These are phyloP conservation scores for Monoplex corrugatus DNA, from an alignment of 2,888 invertebrate species.

Conservation along the genomic window DNA sequence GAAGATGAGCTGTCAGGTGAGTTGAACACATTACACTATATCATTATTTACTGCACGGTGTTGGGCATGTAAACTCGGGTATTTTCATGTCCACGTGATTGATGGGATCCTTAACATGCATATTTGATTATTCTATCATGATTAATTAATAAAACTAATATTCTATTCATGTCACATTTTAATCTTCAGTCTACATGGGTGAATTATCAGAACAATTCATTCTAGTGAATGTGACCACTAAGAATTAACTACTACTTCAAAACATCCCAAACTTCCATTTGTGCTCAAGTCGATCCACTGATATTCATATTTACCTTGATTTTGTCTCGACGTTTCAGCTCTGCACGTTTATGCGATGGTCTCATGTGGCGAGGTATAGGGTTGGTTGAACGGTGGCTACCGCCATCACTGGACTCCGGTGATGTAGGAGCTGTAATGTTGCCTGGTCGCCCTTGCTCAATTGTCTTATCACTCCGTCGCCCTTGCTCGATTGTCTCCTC, in stretches of 20 bases:
- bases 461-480: not conserved
- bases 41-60: too few species aligned
- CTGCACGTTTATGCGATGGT: slow-evolving; percentile 59
- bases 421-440: not conserved
- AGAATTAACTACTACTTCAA: too few species aligned
- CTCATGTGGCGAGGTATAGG: slow-evolving; percentile 58
- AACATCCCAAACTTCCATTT: not conserved
- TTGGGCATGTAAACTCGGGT: too few species aligned
- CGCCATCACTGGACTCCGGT: slow-evolving; percentile 35
- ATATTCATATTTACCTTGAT: slow-evolving; percentile 56
- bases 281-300: not conserved
- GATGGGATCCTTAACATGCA: too few species aligned
- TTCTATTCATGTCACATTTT: not conserved
- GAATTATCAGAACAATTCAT: not conserved
- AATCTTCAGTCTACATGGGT: not conserved
- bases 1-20: too few species aligned
- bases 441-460: not conserved
- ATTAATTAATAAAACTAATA: not conserved
- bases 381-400: not conserved
- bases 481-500: not conserved
- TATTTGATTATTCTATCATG: not conserved
- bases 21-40: too few species aligned
- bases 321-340: slow-evolving; percentile 59
- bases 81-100: too few species aligned
- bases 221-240: not conserved